Evolutionary conservation across 2,113 vertebrate species (phyloP), one percentile per base, ranked within the genome.

Genomic region (Scomber japonicus): DNA sequence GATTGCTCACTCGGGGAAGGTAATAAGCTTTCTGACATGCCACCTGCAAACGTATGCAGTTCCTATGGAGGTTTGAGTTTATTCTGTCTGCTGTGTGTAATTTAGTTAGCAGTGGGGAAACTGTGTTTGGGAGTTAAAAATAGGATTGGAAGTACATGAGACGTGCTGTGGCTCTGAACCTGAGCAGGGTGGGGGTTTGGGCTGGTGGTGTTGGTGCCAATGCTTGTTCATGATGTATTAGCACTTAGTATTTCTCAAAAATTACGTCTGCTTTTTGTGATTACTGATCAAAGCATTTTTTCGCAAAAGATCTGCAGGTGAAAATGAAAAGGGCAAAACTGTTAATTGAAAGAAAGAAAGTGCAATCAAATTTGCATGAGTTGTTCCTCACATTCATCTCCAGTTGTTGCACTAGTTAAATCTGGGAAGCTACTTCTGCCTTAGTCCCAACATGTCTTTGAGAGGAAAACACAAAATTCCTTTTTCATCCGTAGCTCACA

Each of bases 111-210:
- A 53, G 83, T 62, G 65, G 80, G 83, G 75, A 80, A 74, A 79
- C 74, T 84, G 83, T 88, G 79, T 93, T 89, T 85, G 84, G 78
- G 50, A 88, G 90, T 89, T 94, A 94, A 91, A 91, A 95, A 94
- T 95, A 95, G 91, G 70, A 48, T 64, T 87, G 84, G 81, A 82
- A 85, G 83, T 83, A 78, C 80, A 88, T 80, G 82, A 89, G 87
- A 89, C 70, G 31, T 71, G 71, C 64, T 69, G 87, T 48, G 65
- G 78, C 82, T 79, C 78, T 86, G 50, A 84, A 85, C 56, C 71
- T 68, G 67, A 89, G 81, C 40, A 54, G 84, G 51, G 78, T 84
- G 69, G 82, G 84, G 74, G 46, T 48, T 56, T 80, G 63, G 40
- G 48, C 21, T 70, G 51, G 65, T 16, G 59, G 83, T 50, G 76